Evolutionary conservation across 2,113 vertebrate genomes (phyloP), one percentile per base, ranked within the genome.

Genomic region (Brevimyrus niger): DNA sequence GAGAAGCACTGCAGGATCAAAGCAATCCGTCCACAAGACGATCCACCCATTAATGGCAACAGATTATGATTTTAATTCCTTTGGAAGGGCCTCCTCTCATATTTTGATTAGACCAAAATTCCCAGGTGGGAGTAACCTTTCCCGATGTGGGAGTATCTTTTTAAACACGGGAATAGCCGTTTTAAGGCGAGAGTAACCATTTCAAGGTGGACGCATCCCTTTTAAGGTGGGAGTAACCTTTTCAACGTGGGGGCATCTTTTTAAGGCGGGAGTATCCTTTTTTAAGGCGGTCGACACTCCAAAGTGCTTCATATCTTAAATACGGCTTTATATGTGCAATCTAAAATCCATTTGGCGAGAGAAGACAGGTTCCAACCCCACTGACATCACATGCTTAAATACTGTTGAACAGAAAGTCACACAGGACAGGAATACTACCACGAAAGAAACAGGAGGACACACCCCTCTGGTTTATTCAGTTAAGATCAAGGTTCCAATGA

Each of bases 381-480:
- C 10, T 31, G 23, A 46, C 46, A 50, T 50, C 47, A 80, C n/a
- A 53, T 86, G 83, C 83, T 47, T n/a, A 55, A 53, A 19, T 53
- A 87, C 85, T 53, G 4, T 6, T 35, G 47, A 82, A 61, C 51
- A 90, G 48, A 69, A 50, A 53, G 17, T 83, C 35, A 46, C 50
- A 88, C 10, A 53, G 31, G 27, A n/a, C 42, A 69, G n/a, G 47
- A 27, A 65, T 10, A 46, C 61, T 50, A 31, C 55, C 11, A 46
- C 6, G 42, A 73, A 23, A 88, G 87, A 53, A 10, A 55, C 19
- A 73, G 76, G 51, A 90, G 61, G n/a, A 90, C 48, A n/a, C 86
- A 91, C 91, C 91, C 86, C 92, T 91, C 50, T 91, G 89, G 73
- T 86, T 90, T 91, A 88, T 90, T 89, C 88, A 46, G 80, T 89